Evolutionary conservation across 2,113 vertebrate species (phyloP).

Genomic region (Paramisgurnus dabryanus): DNA sequence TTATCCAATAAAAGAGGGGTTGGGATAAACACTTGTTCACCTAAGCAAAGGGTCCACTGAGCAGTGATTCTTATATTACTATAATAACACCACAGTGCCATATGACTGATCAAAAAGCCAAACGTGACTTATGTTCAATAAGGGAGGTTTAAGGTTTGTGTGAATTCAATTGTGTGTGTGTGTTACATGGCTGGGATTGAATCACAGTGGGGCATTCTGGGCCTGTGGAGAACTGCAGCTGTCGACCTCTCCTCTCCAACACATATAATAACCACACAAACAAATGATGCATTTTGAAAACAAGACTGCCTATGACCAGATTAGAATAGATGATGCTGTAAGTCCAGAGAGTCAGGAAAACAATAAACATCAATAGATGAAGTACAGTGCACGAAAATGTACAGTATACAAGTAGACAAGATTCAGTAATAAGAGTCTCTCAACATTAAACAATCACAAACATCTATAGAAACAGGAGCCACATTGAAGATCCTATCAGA

Average conservation of each 20-base stretch:
- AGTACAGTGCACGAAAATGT: background rate
- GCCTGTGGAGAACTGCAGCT: constrained; percentile 55
- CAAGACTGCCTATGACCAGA: constrained; percentile 11
- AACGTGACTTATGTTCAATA: constrained; percentile 12
- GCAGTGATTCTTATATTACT: constrained; percentile 11
- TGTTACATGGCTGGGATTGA: constrained; percentile 23
- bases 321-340: background rate
- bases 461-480: too few relatives aligned
- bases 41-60: background rate
- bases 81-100: background rate
- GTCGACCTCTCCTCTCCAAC: constrained; percentile 45
- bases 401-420: background rate
- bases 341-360: background rate
- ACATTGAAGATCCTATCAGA: too few relatives aligned
- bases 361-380: background rate
- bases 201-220: constrained; percentile 34
- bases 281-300: constrained; percentile 29
- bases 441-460: too few relatives aligned
- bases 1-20: background rate
- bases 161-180: constrained; percentile 21
- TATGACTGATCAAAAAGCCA: constrained; percentile 5
- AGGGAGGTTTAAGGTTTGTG: constrained; percentile 33
- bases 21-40: background rate
- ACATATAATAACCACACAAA: constrained; percentile 33
- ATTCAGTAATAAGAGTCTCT: too few relatives aligned